These are phyloP conservation scores for Drosophila paranaensis DNA, from an alignment of 2,888 invertebrate species.

Conservation along the genomic window DNA sequence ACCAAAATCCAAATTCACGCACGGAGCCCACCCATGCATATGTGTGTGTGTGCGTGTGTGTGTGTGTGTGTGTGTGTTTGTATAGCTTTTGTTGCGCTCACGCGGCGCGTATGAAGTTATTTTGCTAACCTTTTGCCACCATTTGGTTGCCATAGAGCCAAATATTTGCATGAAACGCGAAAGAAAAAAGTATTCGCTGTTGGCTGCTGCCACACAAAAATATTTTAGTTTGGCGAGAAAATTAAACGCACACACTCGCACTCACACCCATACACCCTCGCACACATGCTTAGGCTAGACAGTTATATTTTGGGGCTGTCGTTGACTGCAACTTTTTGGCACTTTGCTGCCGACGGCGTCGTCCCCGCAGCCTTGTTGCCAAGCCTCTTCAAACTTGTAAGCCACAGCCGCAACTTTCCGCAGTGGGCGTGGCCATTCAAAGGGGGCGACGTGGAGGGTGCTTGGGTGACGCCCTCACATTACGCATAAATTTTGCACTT, in stretches of 20 bases:
- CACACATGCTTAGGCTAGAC: constrained; percentile 45
- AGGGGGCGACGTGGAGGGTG: constrained; percentile 5
- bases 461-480: constrained; percentile 73
- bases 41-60: constrained; percentile 5
- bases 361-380: constrained; percentile 35
- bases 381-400: constrained; percentile 75
- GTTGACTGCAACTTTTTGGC: constrained; percentile 77
- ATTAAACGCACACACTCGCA: constrained; percentile 66
- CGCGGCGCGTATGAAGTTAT: constrained; percentile 70
- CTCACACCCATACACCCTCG: constrained; percentile 1
- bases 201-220: constrained; percentile 51
- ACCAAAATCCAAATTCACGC: constrained; percentile 72
- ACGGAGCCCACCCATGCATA: constrained; percentile 9
- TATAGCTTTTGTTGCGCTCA: constrained; percentile 45
- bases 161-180: constrained; percentile 77
- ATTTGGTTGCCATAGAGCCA: constrained; percentile 66
- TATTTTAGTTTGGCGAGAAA: constrained; percentile 80
- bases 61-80: constrained; percentile 17
- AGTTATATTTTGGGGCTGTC: constrained; percentile 67
- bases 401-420: constrained; percentile 52
- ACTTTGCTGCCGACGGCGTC: constrained; percentile 61
- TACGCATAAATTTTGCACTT: constrained; percentile 81
- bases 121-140: constrained; percentile 76
- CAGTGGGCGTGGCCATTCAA: constrained; percentile 24
- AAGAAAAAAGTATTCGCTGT: constrained; percentile 35